phyloP scores from a whole-genome alignment of 2,797 vertebrate genomes.

The Hozukius guyotensis region DNA sequence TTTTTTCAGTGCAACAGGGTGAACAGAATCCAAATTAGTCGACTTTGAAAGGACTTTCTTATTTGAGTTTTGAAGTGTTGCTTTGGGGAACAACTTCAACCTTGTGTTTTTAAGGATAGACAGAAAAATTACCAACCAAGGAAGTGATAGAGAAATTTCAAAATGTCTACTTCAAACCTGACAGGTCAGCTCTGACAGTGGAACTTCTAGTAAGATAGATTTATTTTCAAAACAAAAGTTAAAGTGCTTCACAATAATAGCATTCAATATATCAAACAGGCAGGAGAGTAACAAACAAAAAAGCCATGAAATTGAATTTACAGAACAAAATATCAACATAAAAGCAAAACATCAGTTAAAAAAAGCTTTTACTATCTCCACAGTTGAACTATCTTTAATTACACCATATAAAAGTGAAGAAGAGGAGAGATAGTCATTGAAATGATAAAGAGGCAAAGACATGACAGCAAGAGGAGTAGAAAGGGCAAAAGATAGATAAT shows the following conservation, averaged over 20 bases:
- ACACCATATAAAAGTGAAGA: not conserved
- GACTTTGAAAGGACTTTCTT: constrained; percentile 32
- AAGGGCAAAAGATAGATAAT: not conserved
- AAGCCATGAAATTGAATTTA: not conserved
- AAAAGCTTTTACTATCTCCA: not conserved
- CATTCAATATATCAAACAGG: not conserved
- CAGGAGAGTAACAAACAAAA: not conserved
- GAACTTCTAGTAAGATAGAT: not conserved
- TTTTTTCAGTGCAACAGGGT: not conserved
- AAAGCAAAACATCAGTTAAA: not conserved
- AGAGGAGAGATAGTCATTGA: not conserved
- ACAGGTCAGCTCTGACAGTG: not conserved
- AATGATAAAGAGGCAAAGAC: not conserved
- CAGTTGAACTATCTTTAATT: not conserved
- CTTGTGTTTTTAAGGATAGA: not conserved
- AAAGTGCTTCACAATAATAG: not conserved
- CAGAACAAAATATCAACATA: not conserved
- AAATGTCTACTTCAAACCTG: not conserved
- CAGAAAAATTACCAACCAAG: not conserved
- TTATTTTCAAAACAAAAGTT: not conserved
- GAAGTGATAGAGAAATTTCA: not conserved
- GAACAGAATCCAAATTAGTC: constrained; percentile 29
- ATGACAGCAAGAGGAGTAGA: not conserved
- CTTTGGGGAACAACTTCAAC: not conserved
- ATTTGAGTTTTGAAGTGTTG: not conserved